Evolutionary conservation across 1,140 invertebrate genomes (phyloP), one percentile per base, ranked within the genome.

Genomic region (Bombus difficillimus): DNA sequence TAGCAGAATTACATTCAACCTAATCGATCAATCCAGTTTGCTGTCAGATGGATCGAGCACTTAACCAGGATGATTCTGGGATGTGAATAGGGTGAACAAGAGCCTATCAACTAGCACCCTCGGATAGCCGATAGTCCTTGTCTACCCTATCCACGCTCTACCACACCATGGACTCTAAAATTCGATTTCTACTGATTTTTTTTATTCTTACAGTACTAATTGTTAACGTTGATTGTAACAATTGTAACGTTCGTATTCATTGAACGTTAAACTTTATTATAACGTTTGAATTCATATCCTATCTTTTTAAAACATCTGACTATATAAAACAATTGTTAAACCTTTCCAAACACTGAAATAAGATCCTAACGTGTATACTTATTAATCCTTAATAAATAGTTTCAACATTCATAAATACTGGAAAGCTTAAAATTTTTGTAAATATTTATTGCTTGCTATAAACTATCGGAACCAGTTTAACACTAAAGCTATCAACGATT

Each of bases 31-130:
- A 22, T 68, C 18, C 9, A 3, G 18, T 68, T 68, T 68, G 9
- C 32, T 39, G 66, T 68, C 66, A 68, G 66, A 37, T 68, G 34
- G 34, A 68, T 37, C 22, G 66, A 37, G 32, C 66, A 68, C 66
- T 68, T 68, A 68, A 68, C 66, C 66, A 68, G 34, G 18, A 22
- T 37, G 66, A 68, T 68, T 68, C 66, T 68, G 66, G 34, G 64
- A 66, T 66, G 32, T 68, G 66, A 68, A 68, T 68, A 68, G 66
- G 66, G 66, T 68, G 34, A 68, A 68, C 66, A 68, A 68, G 66
- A 10, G 66, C 34, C 47, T 68, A 68, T 68, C 34, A 68, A 37
- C 66, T 68, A 39, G 34, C 66, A 25, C 66, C 34, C 34, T 68
- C 34, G 66, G 66, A 22, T 37, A 37, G 34, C 32, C 37, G 3